phyloP scores from a whole-genome alignment of 1,140 invertebrate species.

The Sitobion miscanthi region DNA sequence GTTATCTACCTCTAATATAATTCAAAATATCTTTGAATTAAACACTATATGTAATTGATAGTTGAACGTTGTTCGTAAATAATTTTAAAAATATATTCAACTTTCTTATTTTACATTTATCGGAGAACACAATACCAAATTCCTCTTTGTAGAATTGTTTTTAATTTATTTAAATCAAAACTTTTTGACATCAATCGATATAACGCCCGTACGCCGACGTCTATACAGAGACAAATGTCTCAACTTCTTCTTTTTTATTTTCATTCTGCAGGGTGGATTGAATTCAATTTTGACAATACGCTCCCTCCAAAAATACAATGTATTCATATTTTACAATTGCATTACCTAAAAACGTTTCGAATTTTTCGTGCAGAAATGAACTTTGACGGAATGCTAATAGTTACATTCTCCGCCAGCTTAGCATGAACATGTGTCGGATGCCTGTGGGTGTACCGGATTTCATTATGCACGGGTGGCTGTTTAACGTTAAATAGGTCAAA shows the following conservation, averaged over 20 bases:
- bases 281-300: neutral
- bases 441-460: neutral
- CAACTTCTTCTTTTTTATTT: neutral
- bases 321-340: slow-evolving; percentile 30
- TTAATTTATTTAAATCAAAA: slow-evolving; percentile 45
- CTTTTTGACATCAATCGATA: slow-evolving; percentile 31
- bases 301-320: neutral
- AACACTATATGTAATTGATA: too few relatives aligned
- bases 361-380: neutral
- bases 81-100: neutral
- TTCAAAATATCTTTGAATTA: neutral
- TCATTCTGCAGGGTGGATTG: neutral
- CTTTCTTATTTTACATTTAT: neutral
- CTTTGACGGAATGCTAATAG: neutral
- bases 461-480: slow-evolving; percentile 5
- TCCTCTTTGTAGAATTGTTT: neutral
- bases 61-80: neutral
- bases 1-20: neutral
- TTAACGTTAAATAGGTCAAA: slow-evolving; percentile 41
- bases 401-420: neutral
- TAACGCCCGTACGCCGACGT: too few relatives aligned
- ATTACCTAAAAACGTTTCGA: neutral
- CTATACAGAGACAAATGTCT: slow-evolving; percentile 14
- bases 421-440: too few relatives aligned
- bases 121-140: neutral